Evolutionary conservation across 2,888 invertebrate genomes (phyloP).

Genomic region (Apotomis turbidana): DNA sequence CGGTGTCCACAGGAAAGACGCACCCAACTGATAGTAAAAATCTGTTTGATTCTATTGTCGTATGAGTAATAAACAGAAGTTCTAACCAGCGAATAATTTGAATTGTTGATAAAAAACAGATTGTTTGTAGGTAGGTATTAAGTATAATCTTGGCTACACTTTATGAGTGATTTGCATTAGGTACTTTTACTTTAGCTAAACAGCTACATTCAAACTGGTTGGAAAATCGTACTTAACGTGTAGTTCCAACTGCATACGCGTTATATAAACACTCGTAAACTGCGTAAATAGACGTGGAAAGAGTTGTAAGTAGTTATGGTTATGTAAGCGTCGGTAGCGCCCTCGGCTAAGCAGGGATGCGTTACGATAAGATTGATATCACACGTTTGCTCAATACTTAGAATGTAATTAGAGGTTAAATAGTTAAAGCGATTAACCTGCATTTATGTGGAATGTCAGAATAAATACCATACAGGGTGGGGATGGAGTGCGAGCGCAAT

Average conservation of each 20-base stretch:
- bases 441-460: too few species aligned
- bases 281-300: constrained; percentile 43
- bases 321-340: constrained; percentile 47
- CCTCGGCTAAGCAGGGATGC: constrained; percentile 43
- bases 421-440: neutral
- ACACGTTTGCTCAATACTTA: constrained; percentile 9
- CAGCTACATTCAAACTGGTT: constrained; percentile 6
- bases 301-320: constrained; percentile 43
- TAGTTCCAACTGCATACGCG: constrained; percentile 7
- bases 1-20: too few species aligned
- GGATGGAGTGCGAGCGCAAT: too few species aligned
- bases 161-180: too few species aligned
- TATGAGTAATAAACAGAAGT: too few species aligned
- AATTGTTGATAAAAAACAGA: too few species aligned
- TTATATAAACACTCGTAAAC: constrained; percentile 27
- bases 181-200: constrained; percentile 5
- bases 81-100: too few species aligned
- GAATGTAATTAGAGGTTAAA: constrained; percentile 1
- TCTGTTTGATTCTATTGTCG: too few species aligned
- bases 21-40: too few species aligned
- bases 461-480: too few species aligned
- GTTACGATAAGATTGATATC: constrained; percentile 38
- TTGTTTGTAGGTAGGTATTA: too few species aligned
- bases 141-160: too few species aligned
- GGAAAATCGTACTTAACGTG: neutral